Conservation (phyloP, 2,113 vertebrate genomes). For the Trogon surrucura region DNA sequence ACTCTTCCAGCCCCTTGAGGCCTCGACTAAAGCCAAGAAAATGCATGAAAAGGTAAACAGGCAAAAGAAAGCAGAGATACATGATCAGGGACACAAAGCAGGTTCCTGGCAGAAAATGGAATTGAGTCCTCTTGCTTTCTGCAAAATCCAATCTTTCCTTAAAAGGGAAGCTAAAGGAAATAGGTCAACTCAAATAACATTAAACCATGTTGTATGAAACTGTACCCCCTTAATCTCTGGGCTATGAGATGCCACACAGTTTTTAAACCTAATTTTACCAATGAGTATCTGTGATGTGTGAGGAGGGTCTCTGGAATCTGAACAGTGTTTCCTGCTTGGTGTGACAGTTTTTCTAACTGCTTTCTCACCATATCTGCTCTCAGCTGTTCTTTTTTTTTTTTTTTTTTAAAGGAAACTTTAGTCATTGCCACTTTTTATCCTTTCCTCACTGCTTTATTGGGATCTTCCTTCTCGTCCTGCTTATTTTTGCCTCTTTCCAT, state of each 20-base stretch:
- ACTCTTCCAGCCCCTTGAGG: not conserved
- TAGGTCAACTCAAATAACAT: constrained; percentile 39
- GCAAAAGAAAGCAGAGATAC: not conserved
- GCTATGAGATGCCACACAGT: not conserved
- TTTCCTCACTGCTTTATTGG: not conserved
- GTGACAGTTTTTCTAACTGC: not conserved
- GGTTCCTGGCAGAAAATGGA: not conserved
- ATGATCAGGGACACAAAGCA: constrained; percentile 11
- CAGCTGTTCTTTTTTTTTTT: not conserved
- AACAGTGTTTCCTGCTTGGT: not conserved
- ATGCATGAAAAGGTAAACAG: constrained; percentile 41
- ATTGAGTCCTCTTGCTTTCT: not conserved
- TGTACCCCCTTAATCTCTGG: not conserved
- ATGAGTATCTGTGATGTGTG: not conserved
- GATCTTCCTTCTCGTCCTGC: not conserved
- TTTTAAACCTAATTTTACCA: not conserved
- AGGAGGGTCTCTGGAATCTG: not conserved
- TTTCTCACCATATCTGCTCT: not conserved
- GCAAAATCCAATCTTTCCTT: constrained; percentile 19
- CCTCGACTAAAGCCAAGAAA: not conserved
- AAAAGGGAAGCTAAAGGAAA: constrained; percentile 55
- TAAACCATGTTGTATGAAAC: constrained; percentile 20
- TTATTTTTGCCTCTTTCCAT: not conserved
- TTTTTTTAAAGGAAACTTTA: not conserved
- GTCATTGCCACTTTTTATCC: not conserved